Evolutionary conservation across 1,140 invertebrate species (phyloP).

Genomic region (Bombus vancouverensis): DNA sequence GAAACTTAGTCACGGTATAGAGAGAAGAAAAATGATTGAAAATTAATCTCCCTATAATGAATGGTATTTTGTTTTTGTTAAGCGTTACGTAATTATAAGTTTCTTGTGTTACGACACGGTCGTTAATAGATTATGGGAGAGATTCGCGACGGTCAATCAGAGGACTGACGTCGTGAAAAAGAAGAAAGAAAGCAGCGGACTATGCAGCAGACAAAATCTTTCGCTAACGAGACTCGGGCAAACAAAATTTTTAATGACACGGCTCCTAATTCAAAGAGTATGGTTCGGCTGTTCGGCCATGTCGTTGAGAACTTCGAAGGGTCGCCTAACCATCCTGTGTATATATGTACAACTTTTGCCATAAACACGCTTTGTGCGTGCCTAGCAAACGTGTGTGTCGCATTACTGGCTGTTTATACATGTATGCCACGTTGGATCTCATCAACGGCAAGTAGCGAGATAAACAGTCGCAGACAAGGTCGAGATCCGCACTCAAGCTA

Average conservation of each 20-base stretch:
- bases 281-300: not conserved
- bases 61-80: no score
- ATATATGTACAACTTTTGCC: not conserved
- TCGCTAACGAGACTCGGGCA: not conserved
- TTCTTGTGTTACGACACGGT: no score
- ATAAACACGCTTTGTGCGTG: constrained; percentile 17
- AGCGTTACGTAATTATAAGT: no score
- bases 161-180: not conserved
- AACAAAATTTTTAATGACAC: constrained; percentile 37
- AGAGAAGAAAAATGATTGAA: no score
- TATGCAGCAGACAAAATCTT: not conserved
- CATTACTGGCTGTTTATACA: constrained; percentile 22
- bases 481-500: constrained; percentile 32
- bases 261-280: constrained; percentile 10
- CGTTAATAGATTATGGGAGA: not conserved
- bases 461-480: constrained; percentile 52
- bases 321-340: not conserved
- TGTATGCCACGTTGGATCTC: constrained; percentile 15
- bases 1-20: no score
- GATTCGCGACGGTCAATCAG: not conserved
- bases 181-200: not conserved
- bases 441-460: constrained; percentile 54
- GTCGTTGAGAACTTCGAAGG: not conserved
- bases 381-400: constrained; percentile 6
- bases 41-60: no score